A percentile compares a stretch with the other conserved stretches of the same genome.
Evolutionary conservation across 2,113 vertebrate species (phyloP).

Genomic region (Notarius quadriscutis): DNA sequence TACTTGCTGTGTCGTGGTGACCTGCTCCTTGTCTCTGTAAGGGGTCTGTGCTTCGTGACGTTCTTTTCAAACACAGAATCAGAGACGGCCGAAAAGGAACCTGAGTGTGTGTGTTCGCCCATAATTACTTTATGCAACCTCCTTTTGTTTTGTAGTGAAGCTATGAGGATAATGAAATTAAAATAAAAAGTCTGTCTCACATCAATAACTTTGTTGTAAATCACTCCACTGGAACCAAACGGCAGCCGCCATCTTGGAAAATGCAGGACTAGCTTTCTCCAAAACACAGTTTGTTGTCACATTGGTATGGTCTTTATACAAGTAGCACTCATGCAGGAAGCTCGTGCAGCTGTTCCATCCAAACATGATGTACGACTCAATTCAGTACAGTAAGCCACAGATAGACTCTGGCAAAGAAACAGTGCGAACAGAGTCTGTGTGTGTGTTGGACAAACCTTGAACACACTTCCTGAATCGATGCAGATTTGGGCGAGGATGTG

Average conservation of each 20-base stretch:
- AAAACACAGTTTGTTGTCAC: no score
- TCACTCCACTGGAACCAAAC: neutral
- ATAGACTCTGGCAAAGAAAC: neutral
- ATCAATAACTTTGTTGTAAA: neutral
- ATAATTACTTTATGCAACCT: neutral
- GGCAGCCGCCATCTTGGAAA: neutral
- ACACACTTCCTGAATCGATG: constrained; percentile 73
- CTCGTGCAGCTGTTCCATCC: neutral
- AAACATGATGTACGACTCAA: neutral
- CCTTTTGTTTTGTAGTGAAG: neutral
- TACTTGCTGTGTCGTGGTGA: constrained; percentile 22
- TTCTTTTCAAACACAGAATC: constrained; percentile 1
- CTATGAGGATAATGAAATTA: neutral
- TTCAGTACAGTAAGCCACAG: neutral
- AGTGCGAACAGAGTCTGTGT: neutral
- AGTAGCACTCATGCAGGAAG: neutral
- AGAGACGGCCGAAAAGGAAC: neutral
- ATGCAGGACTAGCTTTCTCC: neutral
- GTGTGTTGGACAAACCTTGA: constrained; percentile 28
- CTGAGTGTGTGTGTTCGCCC: constrained; percentile 1
- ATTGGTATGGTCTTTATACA: neutral
- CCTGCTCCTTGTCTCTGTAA: constrained; percentile 22
- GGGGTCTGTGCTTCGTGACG: constrained; percentile 15
- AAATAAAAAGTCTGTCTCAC: neutral
- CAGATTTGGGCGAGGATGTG: constrained; percentile 64